Conservation (phyloP, 2,113 vertebrate species). For the Myiagra hebetior region DNA sequence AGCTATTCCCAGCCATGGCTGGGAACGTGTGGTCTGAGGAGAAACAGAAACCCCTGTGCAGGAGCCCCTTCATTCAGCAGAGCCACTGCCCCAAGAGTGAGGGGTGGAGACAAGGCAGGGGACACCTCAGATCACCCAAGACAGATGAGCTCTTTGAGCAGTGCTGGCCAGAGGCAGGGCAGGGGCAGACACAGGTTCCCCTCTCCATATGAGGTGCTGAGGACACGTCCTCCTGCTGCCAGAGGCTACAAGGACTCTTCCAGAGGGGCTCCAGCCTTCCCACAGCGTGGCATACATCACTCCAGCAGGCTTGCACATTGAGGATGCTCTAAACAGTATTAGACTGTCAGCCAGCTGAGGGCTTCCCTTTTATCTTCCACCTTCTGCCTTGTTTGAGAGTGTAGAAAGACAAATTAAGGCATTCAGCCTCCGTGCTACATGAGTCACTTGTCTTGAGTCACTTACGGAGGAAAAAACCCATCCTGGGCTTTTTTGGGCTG, state of each 20-base stretch:
- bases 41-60: neutral
- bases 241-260: neutral
- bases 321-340: neutral
- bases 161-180: neutral
- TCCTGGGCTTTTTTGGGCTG: neutral
- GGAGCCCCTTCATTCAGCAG: neutral
- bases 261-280: neutral
- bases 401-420: neutral
- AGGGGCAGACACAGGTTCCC: neutral
- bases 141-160: rapidly evolving
- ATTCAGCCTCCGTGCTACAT: neutral
- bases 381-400: neutral
- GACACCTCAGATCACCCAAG: rapidly evolving
- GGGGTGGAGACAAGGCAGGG: neutral
- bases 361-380: neutral
- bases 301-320: rapidly evolving
- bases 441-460: neutral
- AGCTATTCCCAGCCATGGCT: neutral
- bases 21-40: rapidly evolving
- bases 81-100: neutral
- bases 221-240: neutral
- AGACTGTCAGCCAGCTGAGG: neutral
- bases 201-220: neutral
- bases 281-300: rapidly evolving
- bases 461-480: neutral